Evolutionary conservation across 1,140 invertebrate species (phyloP), one percentile per base, ranked within the genome.

Genomic region (Carposina sasakii): DNA sequence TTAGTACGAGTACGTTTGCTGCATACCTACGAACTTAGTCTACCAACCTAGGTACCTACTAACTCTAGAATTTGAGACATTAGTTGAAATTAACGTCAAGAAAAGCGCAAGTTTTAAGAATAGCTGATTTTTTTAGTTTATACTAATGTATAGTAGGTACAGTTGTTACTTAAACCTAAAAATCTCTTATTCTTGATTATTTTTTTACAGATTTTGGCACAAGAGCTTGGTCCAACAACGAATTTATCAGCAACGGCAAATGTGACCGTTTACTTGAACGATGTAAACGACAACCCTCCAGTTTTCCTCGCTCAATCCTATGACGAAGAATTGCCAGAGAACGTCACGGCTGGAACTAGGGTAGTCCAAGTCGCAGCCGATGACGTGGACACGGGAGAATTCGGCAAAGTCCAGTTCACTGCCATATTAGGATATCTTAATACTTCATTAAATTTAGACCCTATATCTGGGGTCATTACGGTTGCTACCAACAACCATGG

Each of bases 251-350:
- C 90, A 1, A 88, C 86, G 28, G 91, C 92, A 0, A 90, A 91
- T 48, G 90, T 96, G 0, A 91, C 90, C 0, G 91, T 98, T 1
- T 91, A 92, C 63, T 81, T 98, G 13, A 89, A 92, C 48, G 96
- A 98, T 74, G 87, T 94, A 2, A 98, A 98, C 68, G 97, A 98
- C 67, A 96, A 97, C 79, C 81, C 90, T 3, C 96, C 96, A 0
- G 85, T 91, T 40, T 98, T 98, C 71, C 79, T 89, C 6, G 86
- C 91, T 54, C 67, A 89, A 12, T 78, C 88, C 0, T 98, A 97
- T 66, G 85, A 89, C 33, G 91, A 91, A 0, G 89, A 91, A 21
- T 62, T 96, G 19, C 88, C 88, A 0, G 96, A 98, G 81, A 95
- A 97, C 69, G 88, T 92, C 16, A 91, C 91, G 12, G 85, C 88